Evolutionary conservation across 2,797 vertebrate species (phyloP), one percentile per base, ranked within the genome.

Genomic region (Lithobates sylvaticus): DNA sequence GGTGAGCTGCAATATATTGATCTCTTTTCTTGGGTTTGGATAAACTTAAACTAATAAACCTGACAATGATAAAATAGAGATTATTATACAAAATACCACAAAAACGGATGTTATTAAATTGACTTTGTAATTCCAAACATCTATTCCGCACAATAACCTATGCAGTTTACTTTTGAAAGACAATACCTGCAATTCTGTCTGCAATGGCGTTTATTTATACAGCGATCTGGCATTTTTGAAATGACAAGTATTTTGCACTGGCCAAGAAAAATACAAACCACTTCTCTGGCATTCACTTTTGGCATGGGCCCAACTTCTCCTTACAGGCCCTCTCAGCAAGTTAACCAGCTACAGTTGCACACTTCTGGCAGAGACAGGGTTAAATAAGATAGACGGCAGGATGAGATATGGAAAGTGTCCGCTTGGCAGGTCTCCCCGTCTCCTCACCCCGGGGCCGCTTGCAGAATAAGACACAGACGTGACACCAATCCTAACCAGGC

Each of bases 401-500:
- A 87, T 75, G 64, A 87, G 78, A 84, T 87, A 87, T 84, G 86
- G 81, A 87, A 87, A 87, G 86, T 84, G 86, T 83, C 86, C 81
- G 68, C 78, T 87, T 87, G 86, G 86, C 86, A 87, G 76, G 47
- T 44, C 64, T 87, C 54, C 26, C 76, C 70, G 81, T 84, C 86
- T 87, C 86, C 76, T 87, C 86, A 87, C 72, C 81, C 86, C 34
- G 36, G 71, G 86, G 76, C 86, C 21, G 76, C 81, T 58, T 87
- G 81, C 71, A 87, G 86, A 83, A 87, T 79, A 84, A 84, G 76
- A 79, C 74, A 82, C 71, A 84, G 81, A 87, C 86, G 86, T 87
- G 86, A 87, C 86, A 87, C 86, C 86, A 87, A 87, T 87, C 10
- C 76, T 80, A 87, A 84, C 81, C 71, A 87, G 76, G 58, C 47